Percentiles rank a stretch among this genome's conserved stretches.
Evolutionary conservation across 2,797 vertebrate genomes (phyloP).

Genomic region (Tapirus indicus): DNA sequence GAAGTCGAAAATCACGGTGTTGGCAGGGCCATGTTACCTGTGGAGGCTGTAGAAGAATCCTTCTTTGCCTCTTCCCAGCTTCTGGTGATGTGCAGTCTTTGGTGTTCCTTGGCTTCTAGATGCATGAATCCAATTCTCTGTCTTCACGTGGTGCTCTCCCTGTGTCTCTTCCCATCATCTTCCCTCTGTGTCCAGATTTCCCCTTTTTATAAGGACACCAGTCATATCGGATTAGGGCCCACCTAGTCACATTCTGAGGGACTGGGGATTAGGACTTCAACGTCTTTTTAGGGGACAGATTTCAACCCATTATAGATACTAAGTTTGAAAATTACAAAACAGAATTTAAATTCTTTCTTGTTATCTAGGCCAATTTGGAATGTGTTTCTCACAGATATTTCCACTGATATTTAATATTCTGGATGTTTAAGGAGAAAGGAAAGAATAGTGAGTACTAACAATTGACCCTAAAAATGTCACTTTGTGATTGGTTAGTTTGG

Average conservation of each 20-base stretch:
- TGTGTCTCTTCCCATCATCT: background rate
- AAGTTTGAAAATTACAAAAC: background rate
- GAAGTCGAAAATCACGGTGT: background rate
- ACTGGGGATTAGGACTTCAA: background rate
- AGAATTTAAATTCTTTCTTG: background rate
- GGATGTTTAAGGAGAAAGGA: background rate
- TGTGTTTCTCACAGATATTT: background rate
- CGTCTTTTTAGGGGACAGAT: background rate
- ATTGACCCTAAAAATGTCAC: background rate
- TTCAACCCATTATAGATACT: background rate
- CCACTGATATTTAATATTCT: background rate
- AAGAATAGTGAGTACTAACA: background rate
- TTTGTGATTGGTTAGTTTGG: background rate
- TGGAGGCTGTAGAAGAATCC: background rate
- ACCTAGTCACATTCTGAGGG: background rate
- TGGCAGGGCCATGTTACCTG: background rate
- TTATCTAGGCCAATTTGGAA: background rate
- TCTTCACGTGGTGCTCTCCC: fast-evolving
- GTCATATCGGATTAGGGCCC: background rate
- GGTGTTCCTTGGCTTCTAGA: fast-evolving
- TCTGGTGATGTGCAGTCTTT: no score
- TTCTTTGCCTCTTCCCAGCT: background rate
- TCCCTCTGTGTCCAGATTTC: background rate
- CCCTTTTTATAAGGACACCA: background rate
- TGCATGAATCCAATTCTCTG: background rate